Evolutionary conservation across 2,113 vertebrate species (phyloP).

Genomic region (Tiliqua scincoides): DNA sequence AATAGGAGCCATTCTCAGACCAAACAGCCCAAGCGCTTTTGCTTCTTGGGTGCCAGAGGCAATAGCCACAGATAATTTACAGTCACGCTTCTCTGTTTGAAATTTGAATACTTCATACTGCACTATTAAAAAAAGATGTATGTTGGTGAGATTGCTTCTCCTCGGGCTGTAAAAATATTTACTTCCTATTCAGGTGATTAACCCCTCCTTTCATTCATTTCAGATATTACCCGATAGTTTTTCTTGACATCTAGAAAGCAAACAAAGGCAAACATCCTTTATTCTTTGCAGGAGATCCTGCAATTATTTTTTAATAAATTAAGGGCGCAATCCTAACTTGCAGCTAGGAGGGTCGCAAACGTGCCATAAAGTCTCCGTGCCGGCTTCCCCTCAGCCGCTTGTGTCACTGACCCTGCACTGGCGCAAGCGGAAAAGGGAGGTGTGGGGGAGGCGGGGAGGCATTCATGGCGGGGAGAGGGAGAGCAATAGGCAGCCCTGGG

Average conservation of each 20-base stretch:
- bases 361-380: no score
- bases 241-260: conserved; percentile 9
- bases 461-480: no score
- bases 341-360: no score
- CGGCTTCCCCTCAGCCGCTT: no score
- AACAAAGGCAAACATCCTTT: neutral
- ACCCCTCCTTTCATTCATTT: neutral
- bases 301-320: no score
- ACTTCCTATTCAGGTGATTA: neutral
- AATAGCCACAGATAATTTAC: conserved; percentile 10
- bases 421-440: no score
- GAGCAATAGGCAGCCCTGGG: no score
- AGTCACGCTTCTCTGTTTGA: neutral
- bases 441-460: no score
- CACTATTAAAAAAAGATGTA: neutral
- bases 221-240: conserved; percentile 5
- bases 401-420: no score
- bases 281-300: neutral
- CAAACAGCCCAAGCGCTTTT: neutral
- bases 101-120: conserved; percentile 9
- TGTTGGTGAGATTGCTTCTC: conserved; percentile 14
- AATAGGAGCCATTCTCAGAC: neutral
- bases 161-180: conserved; percentile 6
- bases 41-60: neutral
- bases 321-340: no score